Conservation (phyloP, 2,113 vertebrate species). For the Trematomus loennbergii region DNA sequence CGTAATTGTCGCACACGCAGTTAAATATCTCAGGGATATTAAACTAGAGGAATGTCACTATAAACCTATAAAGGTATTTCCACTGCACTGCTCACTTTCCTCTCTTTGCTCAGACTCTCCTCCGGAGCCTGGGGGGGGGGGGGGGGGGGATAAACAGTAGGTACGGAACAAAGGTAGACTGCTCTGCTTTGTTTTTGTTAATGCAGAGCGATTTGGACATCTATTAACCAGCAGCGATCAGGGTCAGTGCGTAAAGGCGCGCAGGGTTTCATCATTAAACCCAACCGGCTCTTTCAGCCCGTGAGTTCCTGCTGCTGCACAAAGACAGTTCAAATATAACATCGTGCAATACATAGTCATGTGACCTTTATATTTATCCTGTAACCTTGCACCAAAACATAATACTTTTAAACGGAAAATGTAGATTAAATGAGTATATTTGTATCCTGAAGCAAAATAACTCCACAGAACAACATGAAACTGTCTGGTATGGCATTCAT, state of each 20-base stretch:
- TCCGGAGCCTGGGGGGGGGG: slow-evolving; percentile 24
- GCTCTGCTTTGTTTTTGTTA: slow-evolving; percentile 50
- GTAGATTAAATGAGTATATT: background rate
- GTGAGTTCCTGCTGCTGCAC: slow-evolving; percentile 19
- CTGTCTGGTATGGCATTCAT: background rate
- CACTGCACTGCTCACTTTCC: background rate
- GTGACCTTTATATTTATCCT: background rate
- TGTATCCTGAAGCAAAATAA: background rate
- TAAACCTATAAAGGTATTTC: background rate
- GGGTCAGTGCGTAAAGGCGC: slow-evolving; percentile 70
- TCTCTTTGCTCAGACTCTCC: slow-evolving; percentile 12
- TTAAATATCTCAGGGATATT: background rate
- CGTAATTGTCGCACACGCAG: background rate
- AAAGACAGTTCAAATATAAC: slow-evolving; percentile 11
- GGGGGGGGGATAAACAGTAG: slow-evolving; percentile 17
- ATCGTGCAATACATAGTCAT: background rate
- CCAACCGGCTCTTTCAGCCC: slow-evolving; percentile 10
- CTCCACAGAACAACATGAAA: background rate
- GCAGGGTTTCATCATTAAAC: slow-evolving; percentile 64
- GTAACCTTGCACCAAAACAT: background rate
- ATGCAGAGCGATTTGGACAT: slow-evolving; percentile 55
- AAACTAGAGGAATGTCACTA: background rate
- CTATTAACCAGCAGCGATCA: slow-evolving; percentile 75
- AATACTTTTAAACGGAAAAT: background rate
- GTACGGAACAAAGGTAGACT: slow-evolving; percentile 36